phyloP scores from a whole-genome alignment of 2,797 vertebrate genomes.

The Myripristis murdjan region DNA sequence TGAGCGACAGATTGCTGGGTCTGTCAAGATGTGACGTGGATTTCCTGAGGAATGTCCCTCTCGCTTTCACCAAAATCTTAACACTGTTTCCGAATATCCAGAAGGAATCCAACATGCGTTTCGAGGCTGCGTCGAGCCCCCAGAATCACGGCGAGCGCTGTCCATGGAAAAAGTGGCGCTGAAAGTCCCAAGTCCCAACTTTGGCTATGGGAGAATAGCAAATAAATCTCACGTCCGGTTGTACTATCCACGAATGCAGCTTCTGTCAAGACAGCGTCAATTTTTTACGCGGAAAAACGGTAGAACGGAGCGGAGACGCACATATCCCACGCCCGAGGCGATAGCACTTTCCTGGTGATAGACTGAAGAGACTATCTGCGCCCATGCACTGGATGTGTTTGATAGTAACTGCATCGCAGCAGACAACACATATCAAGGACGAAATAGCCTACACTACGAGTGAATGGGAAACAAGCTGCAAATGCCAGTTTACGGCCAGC shows the following conservation, averaged over 20 bases:
- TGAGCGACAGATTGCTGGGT: constrained; percentile 17
- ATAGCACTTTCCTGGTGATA: constrained; percentile 76
- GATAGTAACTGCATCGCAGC: constrained; percentile 77
- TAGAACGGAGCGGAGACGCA: constrained; percentile 60
- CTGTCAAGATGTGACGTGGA: neutral
- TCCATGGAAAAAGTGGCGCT: constrained; percentile 80
- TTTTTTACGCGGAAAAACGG: constrained; percentile 38
- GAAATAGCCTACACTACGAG: constrained; percentile 66
- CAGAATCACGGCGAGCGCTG: constrained; percentile 70
- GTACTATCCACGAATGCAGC: constrained; percentile 25
- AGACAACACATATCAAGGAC: constrained; percentile 65
- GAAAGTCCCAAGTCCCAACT: constrained; percentile 83
- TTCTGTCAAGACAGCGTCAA: constrained; percentile 28
- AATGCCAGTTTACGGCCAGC: constrained; percentile 57
- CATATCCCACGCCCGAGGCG: constrained; percentile 74
- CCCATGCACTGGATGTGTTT: constrained; percentile 74
- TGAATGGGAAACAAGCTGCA: constrained; percentile 48
- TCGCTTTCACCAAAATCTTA: constrained; percentile 64
- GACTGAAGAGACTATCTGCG: constrained; percentile 66
- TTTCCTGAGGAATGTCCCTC: constrained; percentile 45
- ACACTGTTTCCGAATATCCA: constrained; percentile 72
- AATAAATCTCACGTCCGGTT: constrained; percentile 40
- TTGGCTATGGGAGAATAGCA: constrained; percentile 55
- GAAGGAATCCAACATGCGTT: constrained; percentile 64
- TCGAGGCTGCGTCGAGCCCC: constrained; percentile 62